Conservation (phyloP, 1,140 invertebrate genomes). For the Aphelenchoides besseyi region DNA sequence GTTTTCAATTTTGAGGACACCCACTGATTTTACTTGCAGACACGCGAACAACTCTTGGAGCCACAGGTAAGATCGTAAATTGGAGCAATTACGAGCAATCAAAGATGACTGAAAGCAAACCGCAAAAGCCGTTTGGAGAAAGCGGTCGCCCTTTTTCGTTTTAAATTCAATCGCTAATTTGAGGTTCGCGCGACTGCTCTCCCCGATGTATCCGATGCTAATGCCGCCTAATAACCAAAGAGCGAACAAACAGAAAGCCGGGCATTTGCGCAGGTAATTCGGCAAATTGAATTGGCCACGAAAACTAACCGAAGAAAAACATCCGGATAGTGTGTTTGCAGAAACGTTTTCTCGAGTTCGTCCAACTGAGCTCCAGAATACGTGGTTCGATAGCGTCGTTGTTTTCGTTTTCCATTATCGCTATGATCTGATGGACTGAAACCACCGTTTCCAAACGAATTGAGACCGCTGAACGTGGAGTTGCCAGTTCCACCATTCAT, state of each 20-base stretch:
- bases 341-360: not conserved
- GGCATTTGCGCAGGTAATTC: too few species aligned
- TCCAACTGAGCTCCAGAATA: not conserved
- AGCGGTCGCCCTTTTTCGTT: too few species aligned
- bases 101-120: too few species aligned
- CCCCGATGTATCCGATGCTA: too few species aligned
- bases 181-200: too few species aligned
- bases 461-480: not conserved
- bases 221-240: too few species aligned
- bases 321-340: not conserved
- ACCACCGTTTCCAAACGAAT: not conserved
- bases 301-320: not conserved
- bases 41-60: not conserved
- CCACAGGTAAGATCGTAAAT: not conserved
- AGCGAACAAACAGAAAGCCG: too few species aligned
- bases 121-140: too few species aligned
- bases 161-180: too few species aligned
- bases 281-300: too few species aligned
- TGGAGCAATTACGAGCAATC: too few species aligned
- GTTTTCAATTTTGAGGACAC: too few species aligned
- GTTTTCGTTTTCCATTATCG: conserved; percentile 2
- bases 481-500: not conserved
- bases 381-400: not conserved
- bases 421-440: not conserved
- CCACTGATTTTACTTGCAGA: not conserved